A percentile compares a stretch with the other conserved stretches of the same genome.
These are phyloP conservation scores for Macheiramphus alcinus DNA, from an alignment of 2,113 vertebrate species.

Conservation along the genomic window DNA sequence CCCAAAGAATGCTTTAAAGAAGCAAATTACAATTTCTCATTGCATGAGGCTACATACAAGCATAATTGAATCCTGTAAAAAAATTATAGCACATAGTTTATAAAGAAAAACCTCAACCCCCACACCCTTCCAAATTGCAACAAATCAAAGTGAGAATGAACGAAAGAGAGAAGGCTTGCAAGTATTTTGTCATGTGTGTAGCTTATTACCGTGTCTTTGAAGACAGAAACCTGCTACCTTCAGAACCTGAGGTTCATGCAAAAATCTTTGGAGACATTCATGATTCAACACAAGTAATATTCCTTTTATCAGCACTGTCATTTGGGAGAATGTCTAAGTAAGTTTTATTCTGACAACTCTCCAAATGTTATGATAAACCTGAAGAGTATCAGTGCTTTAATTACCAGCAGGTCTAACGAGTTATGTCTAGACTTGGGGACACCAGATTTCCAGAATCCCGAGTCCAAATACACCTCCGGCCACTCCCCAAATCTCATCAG, in stretches of 20 bases:
- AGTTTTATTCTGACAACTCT: neutral
- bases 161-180: neutral
- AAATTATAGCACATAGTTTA: neutral
- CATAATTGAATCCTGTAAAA: neutral
- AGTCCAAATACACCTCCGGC: neutral
- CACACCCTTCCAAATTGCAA: neutral
- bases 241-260: neutral
- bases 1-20: neutral
- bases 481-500: neutral
- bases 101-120: neutral
- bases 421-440: slow-evolving; percentile 3
- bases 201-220: neutral
- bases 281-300: neutral
- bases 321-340: neutral
- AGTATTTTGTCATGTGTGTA: neutral
- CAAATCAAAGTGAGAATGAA: neutral
- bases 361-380: neutral
- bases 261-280: neutral
- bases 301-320: neutral
- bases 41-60: neutral
- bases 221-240: neutral
- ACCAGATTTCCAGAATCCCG: neutral
- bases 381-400: neutral
- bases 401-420: slow-evolving; percentile 30
- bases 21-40: slow-evolving; percentile 5